Evolutionary conservation across 2,797 vertebrate species (phyloP).

Genomic region (Fratercula arctica): DNA sequence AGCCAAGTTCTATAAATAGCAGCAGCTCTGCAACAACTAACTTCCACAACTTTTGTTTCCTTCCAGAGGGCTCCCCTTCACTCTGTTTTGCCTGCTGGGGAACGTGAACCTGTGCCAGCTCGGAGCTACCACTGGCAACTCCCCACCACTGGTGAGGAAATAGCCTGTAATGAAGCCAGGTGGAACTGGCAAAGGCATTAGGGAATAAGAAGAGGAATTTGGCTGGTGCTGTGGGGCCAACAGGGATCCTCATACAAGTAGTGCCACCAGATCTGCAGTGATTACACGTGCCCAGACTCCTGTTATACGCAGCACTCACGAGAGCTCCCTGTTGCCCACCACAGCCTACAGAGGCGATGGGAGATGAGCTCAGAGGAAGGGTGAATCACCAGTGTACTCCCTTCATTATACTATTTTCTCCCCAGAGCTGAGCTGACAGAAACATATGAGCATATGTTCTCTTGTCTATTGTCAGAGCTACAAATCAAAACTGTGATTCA

Average conservation of each 20-base stretch:
- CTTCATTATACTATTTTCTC: background rate
- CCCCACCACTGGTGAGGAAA: background rate
- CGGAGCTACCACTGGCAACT: background rate
- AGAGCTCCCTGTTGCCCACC: background rate
- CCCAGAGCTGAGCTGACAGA: constrained; percentile 6
- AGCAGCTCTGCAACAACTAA: background rate
- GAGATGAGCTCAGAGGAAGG: background rate
- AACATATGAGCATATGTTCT: constrained; percentile 14
- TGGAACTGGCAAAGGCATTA: background rate
- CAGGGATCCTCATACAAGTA: background rate
- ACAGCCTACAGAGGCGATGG: background rate
- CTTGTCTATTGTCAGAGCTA: constrained; percentile 32
- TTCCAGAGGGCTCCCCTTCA: background rate
- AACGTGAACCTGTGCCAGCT: background rate
- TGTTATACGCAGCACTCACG: accelerated
- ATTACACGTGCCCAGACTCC: background rate
- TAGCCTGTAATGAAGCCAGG: background rate
- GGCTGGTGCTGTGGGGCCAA: background rate
- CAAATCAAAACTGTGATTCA: constrained; percentile 38
- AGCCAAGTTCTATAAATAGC: background rate
- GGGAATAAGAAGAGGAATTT: background rate
- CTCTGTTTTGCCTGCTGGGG: background rate
- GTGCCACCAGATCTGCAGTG: background rate
- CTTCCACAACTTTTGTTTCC: background rate
- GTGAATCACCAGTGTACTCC: background rate